These are phyloP conservation scores for Ptychoptera contaminata DNA, from an alignment of 2,888 invertebrate genomes.

Conservation along the genomic window DNA sequence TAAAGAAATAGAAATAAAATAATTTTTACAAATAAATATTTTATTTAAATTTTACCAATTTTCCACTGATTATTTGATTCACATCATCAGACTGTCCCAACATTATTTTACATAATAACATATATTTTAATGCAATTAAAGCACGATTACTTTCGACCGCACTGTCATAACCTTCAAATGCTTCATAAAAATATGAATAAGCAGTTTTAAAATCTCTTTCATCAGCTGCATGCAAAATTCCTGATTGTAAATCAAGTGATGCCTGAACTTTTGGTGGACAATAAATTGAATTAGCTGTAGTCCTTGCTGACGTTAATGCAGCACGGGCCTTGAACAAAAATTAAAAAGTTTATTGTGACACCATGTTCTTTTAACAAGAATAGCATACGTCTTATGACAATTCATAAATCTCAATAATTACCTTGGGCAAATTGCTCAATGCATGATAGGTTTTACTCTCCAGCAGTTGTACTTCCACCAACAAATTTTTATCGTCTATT, in stretches of 20 bases:
- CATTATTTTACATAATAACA: slow-evolving; percentile 98
- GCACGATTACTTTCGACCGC: slow-evolving; percentile 76
- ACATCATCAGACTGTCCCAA: slow-evolving; percentile 93
- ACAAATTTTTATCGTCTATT: slow-evolving; percentile 94
- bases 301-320: slow-evolving; percentile 91
- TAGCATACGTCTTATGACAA: neutral
- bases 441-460: slow-evolving; percentile 99
- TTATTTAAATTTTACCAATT: slow-evolving; percentile 37
- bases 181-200: slow-evolving; percentile 99
- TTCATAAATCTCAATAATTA: slow-evolving; percentile 3
- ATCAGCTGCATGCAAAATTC: slow-evolving; percentile 98
- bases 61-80: slow-evolving; percentile 85
- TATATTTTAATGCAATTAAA: slow-evolving; percentile 92
- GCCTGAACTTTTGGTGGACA: slow-evolving; percentile 98
- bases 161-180: slow-evolving; percentile 96
- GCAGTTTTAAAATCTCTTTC: slow-evolving; percentile 99
- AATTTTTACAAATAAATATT: neutral
- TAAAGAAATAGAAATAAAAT: neutral
- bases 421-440: slow-evolving; percentile 84
- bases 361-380: neutral
- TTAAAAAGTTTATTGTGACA: neutral
- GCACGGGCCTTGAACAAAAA: slow-evolving; percentile 54
- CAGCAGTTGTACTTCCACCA: slow-evolving; percentile 94
- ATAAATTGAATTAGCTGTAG: slow-evolving; percentile 99
- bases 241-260: slow-evolving; percentile 91